A percentile compares a stretch with the other conserved stretches of the same genome.
These are phyloP conservation scores for Acanthosepion lycidas DNA, from an alignment of 2,888 invertebrate species.

Conservation along the genomic window DNA sequence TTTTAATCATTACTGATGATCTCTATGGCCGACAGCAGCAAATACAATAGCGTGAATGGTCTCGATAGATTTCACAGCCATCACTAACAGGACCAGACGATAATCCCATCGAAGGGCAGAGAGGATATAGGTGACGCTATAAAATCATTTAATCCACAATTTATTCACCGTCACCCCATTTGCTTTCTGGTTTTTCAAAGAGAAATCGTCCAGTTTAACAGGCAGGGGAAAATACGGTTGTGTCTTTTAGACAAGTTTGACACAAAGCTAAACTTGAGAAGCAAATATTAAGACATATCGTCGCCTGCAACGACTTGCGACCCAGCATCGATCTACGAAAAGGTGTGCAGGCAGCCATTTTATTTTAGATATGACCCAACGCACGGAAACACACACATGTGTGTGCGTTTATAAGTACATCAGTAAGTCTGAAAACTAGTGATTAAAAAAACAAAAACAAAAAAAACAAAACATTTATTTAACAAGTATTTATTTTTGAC, in stretches of 20 bases:
- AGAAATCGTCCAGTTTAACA: not conserved
- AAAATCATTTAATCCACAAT: not conserved
- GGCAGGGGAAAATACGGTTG: not conserved
- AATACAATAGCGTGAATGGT: not conserved
- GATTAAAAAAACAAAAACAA: too few relatives aligned
- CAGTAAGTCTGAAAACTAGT: too few relatives aligned
- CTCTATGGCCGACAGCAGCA: not conserved
- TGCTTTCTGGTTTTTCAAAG: not conserved
- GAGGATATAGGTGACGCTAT: not conserved
- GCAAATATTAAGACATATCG: too few relatives aligned
- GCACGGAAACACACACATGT: too few relatives aligned
- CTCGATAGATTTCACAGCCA: not conserved
- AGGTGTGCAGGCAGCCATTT: too few relatives aligned
- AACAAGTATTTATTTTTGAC: too few relatives aligned
- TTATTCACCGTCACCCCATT: not conserved
- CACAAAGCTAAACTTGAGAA: too few relatives aligned
- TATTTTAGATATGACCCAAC: too few relatives aligned
- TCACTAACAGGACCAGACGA: not conserved
- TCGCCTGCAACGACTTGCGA: too few relatives aligned
- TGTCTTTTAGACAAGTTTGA: not conserved
- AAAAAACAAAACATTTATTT: too few relatives aligned
- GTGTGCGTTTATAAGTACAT: too few relatives aligned
- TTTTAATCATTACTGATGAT: not conserved
- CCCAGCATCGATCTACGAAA: too few relatives aligned
- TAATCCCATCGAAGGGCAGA: not conserved